A percentile compares a stretch with the other conserved stretches of the same genome.
Evolutionary conservation across 2,113 vertebrate species (phyloP).

Genomic region (Brachionichthys hirsutus): DNA sequence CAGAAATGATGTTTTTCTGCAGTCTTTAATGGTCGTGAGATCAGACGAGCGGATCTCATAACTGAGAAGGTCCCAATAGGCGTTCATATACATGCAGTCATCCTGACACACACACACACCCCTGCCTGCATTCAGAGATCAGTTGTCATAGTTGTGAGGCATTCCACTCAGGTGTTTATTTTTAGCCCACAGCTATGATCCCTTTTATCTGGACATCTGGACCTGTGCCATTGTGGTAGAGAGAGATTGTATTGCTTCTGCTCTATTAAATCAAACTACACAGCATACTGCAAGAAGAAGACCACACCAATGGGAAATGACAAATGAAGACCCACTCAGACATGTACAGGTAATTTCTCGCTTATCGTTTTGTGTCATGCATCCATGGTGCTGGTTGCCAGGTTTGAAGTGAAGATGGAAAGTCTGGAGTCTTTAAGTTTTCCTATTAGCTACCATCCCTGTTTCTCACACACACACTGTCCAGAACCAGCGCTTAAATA

Average conservation of each 20-base stretch:
- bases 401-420: not conserved
- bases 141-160: slow-evolving; percentile 82
- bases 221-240: slow-evolving; percentile 72
- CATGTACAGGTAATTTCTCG: slow-evolving; percentile 88
- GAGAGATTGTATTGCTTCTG: slow-evolving; percentile 73
- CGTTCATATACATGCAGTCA: not conserved
- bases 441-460: slow-evolving; percentile 1
- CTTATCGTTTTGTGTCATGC: not conserved
- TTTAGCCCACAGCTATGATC: slow-evolving; percentile 86
- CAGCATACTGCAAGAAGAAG: slow-evolving; percentile 42
- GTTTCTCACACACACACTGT: not conserved
- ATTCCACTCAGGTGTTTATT: slow-evolving; percentile 87
- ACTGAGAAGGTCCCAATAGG: no score
- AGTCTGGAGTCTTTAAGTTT: not conserved
- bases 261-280: slow-evolving; percentile 62
- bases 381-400: not conserved
- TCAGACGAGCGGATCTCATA: no score
- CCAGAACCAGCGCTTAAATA: not conserved
- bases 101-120: slow-evolving; percentile 1
- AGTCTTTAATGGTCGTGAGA: no score
- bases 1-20: no score
- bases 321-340: slow-evolving; percentile 95
- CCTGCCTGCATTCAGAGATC: slow-evolving; percentile 44
- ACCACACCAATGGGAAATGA: slow-evolving; percentile 90
- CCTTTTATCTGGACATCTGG: slow-evolving; percentile 80